Evolutionary conservation across 2,113 vertebrate species (phyloP).

Genomic region (Petrocephalus zakoni): DNA sequence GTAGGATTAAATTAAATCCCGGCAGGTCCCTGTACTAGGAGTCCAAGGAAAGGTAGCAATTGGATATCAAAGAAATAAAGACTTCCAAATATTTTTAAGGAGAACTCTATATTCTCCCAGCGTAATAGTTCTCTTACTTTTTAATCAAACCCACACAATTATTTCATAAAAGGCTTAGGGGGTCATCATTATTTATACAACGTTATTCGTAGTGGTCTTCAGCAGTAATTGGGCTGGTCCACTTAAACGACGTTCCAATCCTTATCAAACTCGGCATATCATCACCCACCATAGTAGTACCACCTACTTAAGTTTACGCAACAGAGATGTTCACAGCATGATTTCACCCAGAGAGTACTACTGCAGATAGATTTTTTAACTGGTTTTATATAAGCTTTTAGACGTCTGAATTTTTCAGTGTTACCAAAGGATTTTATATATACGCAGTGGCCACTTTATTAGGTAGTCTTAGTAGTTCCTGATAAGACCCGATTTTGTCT

Average conservation of each 20-base stretch:
- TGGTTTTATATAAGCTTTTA: not conserved
- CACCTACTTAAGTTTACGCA: not conserved
- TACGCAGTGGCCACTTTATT: not conserved
- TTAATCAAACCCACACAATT: not conserved
- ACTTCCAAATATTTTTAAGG: not conserved
- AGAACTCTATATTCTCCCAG: not conserved
- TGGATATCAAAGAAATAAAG: constrained; percentile 16
- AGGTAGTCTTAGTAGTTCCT: not conserved
- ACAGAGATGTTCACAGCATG: not conserved
- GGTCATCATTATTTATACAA: not conserved
- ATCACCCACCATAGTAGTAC: not conserved
- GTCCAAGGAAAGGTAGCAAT: constrained; percentile 10
- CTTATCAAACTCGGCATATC: not conserved
- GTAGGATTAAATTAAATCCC: constrained; percentile 17
- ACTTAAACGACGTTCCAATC: not conserved
- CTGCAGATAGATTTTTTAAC: not conserved
- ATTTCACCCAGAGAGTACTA: not conserved
- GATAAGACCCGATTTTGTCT: not conserved
- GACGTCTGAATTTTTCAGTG: not conserved
- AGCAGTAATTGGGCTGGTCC: not conserved
- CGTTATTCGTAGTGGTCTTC: not conserved
- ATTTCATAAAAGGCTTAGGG: not conserved
- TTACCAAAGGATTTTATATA: not conserved
- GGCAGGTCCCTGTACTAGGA: not conserved
- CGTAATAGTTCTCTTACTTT: not conserved